Percentiles rank a stretch among this genome's conserved stretches.
phyloP scores from a whole-genome alignment of 2,797 vertebrate genomes.

The Neosilurus mollespiculum region DNA sequence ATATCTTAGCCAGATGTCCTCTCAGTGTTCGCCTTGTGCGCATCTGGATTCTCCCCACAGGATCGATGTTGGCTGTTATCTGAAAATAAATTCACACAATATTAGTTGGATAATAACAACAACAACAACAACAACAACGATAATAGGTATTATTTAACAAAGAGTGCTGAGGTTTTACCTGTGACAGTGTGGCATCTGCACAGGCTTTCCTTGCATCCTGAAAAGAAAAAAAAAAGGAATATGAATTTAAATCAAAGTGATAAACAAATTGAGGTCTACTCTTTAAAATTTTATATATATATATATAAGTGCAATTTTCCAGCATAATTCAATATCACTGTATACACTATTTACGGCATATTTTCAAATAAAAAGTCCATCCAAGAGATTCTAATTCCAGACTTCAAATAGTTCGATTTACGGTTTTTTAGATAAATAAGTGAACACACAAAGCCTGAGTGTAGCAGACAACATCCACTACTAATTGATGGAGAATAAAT shows the following conservation, averaged over 20 bases:
- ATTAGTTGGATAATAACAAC: not conserved
- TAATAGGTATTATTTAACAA: not conserved
- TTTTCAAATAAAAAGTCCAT: not conserved
- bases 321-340: not conserved
- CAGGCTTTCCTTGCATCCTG: constrained; percentile 99
- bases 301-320: not conserved
- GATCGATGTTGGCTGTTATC: constrained; percentile 98
- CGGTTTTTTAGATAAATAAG: too few species aligned
- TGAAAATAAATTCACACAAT: constrained; percentile 59
- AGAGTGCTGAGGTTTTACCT: constrained; percentile 74
- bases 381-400: not conserved
- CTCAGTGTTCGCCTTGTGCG: constrained; percentile 96
- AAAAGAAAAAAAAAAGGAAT: constrained; percentile 11
- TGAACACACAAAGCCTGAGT: not conserved
- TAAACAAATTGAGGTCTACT: too few species aligned
- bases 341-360: not conserved
- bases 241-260: not conserved
- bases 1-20: constrained; percentile 99
- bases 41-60: constrained; percentile 98
- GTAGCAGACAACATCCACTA: not conserved
- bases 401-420: not conserved
- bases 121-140: not conserved
- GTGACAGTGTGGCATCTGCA: constrained; percentile 96
- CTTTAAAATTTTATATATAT: too few species aligned
- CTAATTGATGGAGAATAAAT: not conserved